Base-by-base conservation (phyloP, 64 coral and sea anemone species). In the Stichodactyla mertensii region DNA sequence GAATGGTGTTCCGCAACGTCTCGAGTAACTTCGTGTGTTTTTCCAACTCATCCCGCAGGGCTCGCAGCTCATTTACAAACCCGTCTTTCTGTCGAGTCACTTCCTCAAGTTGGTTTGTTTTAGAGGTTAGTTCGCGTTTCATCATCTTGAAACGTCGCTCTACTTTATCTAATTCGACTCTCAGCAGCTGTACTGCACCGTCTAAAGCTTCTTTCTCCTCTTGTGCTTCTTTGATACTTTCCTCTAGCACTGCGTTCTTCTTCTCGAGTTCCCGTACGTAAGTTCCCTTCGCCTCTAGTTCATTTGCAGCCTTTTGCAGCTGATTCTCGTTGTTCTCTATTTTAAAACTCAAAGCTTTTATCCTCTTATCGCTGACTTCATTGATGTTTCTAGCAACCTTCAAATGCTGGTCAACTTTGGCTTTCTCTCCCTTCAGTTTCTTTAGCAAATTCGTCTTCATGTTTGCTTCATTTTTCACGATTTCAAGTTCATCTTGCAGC, bases 91-190 rank as follows among this genome's bases (percentile, higher is more conserved):
- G 88, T 22, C 55, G 64, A 14, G 64, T 89, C 57, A 87, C 77
- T 87, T 97, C 88, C 61, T 97, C 91, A 6, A 97, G 91, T 28
- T 93, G 91, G 22, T 81, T 36, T 61, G 85, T 93, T 64, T 97
- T 97, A 18, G 56, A 67, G 11, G 86, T 10, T 57, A 93, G 62
- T 84, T 97, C 94, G 60, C 91, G 84, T 78, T 93, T 92, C 94
- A 97, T 93, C 55, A 97, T 58, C 69, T 97, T 97, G 52, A 97
- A 97, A 19, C 94, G 88, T 10, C 94, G 88, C 23, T 97, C 94
- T 16, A 97, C 94, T 87, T 97, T 97, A 24, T 89, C 94, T 13
- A 97, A 70, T 64, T 97, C 91, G 52, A 97, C 19, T 64, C 80
- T 90, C 31, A 97, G 14, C 54, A 78, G 82, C 53, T 93, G 88